A percentile compares a stretch with the other conserved stretches of the same genome.
These are phyloP conservation scores for Scaptomyza pallida DNA, from an alignment of 1,140 invertebrate genomes.

Conservation along the genomic window DNA sequence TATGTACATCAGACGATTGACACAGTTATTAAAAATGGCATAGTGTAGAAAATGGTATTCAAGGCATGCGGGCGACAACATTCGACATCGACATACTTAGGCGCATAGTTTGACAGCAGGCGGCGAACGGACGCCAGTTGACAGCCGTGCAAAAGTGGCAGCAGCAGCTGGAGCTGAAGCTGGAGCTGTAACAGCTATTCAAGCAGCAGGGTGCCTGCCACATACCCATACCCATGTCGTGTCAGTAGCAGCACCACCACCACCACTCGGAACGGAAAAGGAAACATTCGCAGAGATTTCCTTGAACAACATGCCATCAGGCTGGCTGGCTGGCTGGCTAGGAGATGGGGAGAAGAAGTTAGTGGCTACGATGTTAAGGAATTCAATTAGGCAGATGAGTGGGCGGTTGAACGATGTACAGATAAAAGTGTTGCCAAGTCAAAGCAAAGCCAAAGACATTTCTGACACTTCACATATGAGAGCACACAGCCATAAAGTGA, in stretches of 20 bases:
- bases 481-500: conserved; percentile 54
- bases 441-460: conserved; percentile 64
- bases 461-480: conserved; percentile 75
- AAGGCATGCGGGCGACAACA: conserved; percentile 62
- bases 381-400: conserved; percentile 82
- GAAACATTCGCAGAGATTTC: conserved; percentile 74
- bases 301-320: conserved; percentile 46
- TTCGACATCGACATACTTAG: conserved; percentile 73
- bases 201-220: not conserved
- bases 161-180: conserved; percentile 20
- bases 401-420: conserved; percentile 45
- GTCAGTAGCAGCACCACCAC: conserved; percentile 62
- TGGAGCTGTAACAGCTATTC: conserved; percentile 9
- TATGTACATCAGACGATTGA: conserved; percentile 38
- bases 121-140: conserved; percentile 31
- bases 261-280: conserved; percentile 64
- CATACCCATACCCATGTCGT: conserved; percentile 53
- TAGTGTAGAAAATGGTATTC: conserved; percentile 58
- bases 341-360: not conserved
- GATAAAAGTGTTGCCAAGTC: conserved; percentile 76
- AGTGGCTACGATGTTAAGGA: conserved; percentile 60
- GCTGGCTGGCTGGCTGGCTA: not conserved
- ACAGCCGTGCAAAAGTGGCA: conserved; percentile 72
- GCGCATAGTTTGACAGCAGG: conserved; percentile 66
- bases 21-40: conserved; percentile 77